Base-by-base conservation (phyloP, 2,797 vertebrate genomes). In the Sus cebifrons region DNA sequence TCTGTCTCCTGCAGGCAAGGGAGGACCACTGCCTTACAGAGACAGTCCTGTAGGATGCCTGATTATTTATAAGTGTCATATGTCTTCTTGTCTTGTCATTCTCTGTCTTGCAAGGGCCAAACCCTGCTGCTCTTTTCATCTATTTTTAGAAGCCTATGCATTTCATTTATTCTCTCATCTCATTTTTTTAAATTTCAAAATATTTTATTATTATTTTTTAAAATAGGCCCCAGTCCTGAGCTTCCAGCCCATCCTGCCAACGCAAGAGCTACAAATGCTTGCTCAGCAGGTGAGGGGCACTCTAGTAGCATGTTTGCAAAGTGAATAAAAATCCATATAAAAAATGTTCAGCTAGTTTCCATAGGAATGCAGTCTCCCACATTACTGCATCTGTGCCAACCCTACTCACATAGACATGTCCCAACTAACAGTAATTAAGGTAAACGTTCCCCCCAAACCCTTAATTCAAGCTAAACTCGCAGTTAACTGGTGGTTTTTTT, bases 271-370 rank as follows among this genome's bases (percentile, higher is more conserved):
- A 99, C 98, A 99, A 99, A 99, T 91, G 98, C 98, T 99, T 99
- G 98, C 96, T 95, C 91, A 97, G 98, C 98, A 98, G 98, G n/a
- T 94, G 93, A 98, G 97, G 98, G 97, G 97, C 98, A 97, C 83
- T 97, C 98, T 97, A 98, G 97, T 98, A 98, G 97, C 98, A 91
- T 98, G 98, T 97, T 93, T 98, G 98, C 98, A 98, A 98, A 98
- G 97, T 97, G 98, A 98, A 98, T 99, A 99, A 98, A 99, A 99
- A 98, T 99, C 98, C 98, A 98, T 99, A 98, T 98, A 99, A 99
- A 99, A 99, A 98, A 98, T 99, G 98, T 98, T 99, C 99, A 99
- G 99, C 99, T 98, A 98, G 99, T 99, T 99, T 99, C 99, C 99
- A 99, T 99, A 99, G 99, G 99, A 99, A 99, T 98, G 99, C 98